phyloP scores from a whole-genome alignment of 2,888 invertebrate genomes.

The Dicyrtoma fusca region DNA sequence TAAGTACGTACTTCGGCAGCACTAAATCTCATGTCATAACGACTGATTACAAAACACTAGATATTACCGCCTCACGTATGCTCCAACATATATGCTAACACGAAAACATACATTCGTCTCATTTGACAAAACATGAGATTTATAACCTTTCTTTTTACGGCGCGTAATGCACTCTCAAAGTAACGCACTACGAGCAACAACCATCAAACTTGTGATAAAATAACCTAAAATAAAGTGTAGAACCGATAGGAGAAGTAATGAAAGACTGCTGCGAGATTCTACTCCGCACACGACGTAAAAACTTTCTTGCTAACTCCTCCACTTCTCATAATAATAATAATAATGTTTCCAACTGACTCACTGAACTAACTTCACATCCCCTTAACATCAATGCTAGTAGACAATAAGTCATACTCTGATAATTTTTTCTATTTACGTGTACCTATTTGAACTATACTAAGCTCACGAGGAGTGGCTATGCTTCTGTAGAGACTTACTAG shows the following conservation, averaged over 20 bases:
- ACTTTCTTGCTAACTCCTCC: constrained; percentile 1
- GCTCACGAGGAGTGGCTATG: too few species aligned
- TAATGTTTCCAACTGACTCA: constrained; percentile 4
- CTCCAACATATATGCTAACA: too few species aligned
- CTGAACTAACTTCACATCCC: constrained; percentile 9
- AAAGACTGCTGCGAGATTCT: too few species aligned
- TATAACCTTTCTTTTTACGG: background rate
- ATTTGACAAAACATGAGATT: constrained; percentile 18
- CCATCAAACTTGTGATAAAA: background rate
- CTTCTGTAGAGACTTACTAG: too few species aligned
- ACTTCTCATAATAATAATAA: background rate
- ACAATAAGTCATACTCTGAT: constrained; percentile 26
- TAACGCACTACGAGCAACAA: background rate
- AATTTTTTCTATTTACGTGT: constrained; percentile 2
- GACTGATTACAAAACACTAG: constrained; percentile 3
- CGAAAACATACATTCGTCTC: constrained; percentile 11
- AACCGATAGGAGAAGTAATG: too few species aligned
- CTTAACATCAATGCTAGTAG: constrained; percentile 14
- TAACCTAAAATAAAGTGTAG: too few species aligned
- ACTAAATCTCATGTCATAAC: constrained; percentile 14
- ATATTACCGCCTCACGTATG: background rate
- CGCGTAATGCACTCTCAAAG: background rate
- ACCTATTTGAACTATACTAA: too few species aligned
- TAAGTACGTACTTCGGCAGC: too few species aligned
- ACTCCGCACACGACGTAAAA: background rate